Evolutionary conservation across 1,140 invertebrate species (phyloP).

Genomic region (Akabosia matsudoensis): DNA sequence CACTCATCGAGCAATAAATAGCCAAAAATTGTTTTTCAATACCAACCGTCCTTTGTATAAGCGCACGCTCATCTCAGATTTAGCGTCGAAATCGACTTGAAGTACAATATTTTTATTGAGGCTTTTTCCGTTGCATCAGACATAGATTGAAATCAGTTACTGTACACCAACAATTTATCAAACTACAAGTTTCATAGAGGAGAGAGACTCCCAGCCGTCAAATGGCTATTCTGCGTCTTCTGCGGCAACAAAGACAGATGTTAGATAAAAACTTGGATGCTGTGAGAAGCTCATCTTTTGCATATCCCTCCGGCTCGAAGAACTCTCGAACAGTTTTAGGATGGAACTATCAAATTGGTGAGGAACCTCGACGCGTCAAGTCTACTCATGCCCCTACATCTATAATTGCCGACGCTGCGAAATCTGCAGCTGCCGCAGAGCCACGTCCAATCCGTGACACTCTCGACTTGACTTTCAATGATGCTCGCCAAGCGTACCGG

Average conservation of each 20-base stretch:
- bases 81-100: too few relatives aligned
- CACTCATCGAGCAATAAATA: too few relatives aligned
- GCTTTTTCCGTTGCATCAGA: too few relatives aligned
- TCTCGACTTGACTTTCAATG: conserved; percentile 76
- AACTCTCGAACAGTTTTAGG: not conserved
- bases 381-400: conserved; percentile 36
- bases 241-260: not conserved
- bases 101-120: too few relatives aligned
- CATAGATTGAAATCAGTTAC: too few relatives aligned
- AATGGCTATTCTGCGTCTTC: conserved; percentile 19
- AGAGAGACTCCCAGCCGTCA: not conserved
- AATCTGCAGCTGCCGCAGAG: conserved; percentile 18
- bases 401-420: conserved; percentile 11
- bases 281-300: too few relatives aligned
- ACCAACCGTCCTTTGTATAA: too few relatives aligned
- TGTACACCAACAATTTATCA: too few relatives aligned
- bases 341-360: not conserved
- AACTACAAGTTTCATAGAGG: not conserved
- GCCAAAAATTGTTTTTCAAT: too few relatives aligned
- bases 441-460: conserved; percentile 62
- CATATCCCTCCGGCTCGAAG: not conserved
- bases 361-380: not conserved
- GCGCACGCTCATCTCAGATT: too few relatives aligned
- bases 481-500: conserved; percentile 55
- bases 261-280: conserved; percentile 6